Conservation (phyloP, 2,888 invertebrate species). For the Callinectes sapidus region DNA sequence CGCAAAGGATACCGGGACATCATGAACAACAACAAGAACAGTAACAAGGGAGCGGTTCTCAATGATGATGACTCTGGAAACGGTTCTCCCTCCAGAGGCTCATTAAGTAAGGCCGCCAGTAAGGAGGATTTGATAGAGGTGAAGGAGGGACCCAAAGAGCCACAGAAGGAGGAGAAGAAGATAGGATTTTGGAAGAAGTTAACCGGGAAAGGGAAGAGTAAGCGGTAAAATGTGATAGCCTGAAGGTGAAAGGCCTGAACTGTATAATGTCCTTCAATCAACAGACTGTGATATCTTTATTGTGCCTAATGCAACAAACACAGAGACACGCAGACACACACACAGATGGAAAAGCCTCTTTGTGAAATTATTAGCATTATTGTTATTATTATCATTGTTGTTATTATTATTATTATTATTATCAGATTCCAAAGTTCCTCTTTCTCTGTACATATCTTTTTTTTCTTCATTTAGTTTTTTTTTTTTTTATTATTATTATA, state of each 20-base stretch:
- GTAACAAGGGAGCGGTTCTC: constrained; percentile 74
- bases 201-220: constrained; percentile 80
- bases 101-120: constrained; percentile 53
- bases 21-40: constrained; percentile 72
- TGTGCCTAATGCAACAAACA: constrained; percentile 56
- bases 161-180: constrained; percentile 73
- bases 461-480: not conserved
- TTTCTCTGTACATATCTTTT: not conserved
- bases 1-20: constrained; percentile 55
- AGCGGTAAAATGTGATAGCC: constrained; percentile 57
- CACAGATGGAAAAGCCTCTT: not conserved
- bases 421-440: not conserved
- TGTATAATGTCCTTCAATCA: constrained; percentile 8
- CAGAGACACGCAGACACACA: not conserved
- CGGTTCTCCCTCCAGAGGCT: constrained; percentile 75
- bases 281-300: constrained; percentile 65
- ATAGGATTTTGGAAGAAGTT: constrained; percentile 79
- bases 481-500: not conserved
- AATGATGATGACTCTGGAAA: constrained; percentile 77
- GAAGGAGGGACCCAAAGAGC: constrained; percentile 69
- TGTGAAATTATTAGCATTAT: not conserved
- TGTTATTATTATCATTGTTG: not conserved
- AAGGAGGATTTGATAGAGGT: constrained; percentile 62
- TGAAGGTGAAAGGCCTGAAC: not conserved
- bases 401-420: not conserved